Percentiles rank a stretch among this genome's conserved stretches.
Conservation (phyloP, 2,888 invertebrate genomes). For the Drosophila paramelanica region DNA sequence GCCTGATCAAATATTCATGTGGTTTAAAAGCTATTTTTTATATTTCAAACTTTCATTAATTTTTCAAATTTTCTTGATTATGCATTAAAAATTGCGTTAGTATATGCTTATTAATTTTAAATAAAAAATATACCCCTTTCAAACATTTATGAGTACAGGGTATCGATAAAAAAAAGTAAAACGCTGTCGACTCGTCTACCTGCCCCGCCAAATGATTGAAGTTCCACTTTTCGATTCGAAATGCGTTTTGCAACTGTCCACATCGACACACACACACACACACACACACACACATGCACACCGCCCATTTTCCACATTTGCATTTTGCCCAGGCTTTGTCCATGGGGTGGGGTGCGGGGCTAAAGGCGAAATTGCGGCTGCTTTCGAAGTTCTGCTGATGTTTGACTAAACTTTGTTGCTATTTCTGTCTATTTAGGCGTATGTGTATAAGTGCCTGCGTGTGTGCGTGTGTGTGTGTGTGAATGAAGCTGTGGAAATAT, state of each 20-base stretch:
- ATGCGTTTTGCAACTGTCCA: slow-evolving; percentile 72
- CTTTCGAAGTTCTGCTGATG: slow-evolving; percentile 59
- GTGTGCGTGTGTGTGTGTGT: slow-evolving; percentile 1
- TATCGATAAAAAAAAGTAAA: slow-evolving; percentile 24
- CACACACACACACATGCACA: slow-evolving; percentile 14
- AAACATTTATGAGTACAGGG: slow-evolving; percentile 8
- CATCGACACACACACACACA: slow-evolving; percentile 12
- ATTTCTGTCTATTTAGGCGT: slow-evolving; percentile 54
- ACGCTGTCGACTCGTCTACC: slow-evolving; percentile 45
- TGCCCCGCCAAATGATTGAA: slow-evolving; percentile 71
- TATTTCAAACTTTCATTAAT: too few relatives aligned
- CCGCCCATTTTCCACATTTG: slow-evolving; percentile 72
- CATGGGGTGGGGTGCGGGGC: slow-evolving; percentile 21
- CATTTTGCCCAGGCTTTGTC: slow-evolving; percentile 54
- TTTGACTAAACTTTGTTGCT: slow-evolving; percentile 75
- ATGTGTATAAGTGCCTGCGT: slow-evolving; percentile 19
- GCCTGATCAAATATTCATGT: too few relatives aligned
- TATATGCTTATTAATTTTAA: not conserved
- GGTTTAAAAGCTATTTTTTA: too few relatives aligned
- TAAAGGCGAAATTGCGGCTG: slow-evolving; percentile 31
- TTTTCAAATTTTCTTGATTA: too few relatives aligned
- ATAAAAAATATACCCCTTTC: not conserved
- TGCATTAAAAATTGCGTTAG: too few relatives aligned
- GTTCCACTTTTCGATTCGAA: slow-evolving; percentile 78
- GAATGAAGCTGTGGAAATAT: slow-evolving; percentile 30